phyloP scores from a whole-genome alignment of 2,797 vertebrate species.

The Parambassis ranga region DNA sequence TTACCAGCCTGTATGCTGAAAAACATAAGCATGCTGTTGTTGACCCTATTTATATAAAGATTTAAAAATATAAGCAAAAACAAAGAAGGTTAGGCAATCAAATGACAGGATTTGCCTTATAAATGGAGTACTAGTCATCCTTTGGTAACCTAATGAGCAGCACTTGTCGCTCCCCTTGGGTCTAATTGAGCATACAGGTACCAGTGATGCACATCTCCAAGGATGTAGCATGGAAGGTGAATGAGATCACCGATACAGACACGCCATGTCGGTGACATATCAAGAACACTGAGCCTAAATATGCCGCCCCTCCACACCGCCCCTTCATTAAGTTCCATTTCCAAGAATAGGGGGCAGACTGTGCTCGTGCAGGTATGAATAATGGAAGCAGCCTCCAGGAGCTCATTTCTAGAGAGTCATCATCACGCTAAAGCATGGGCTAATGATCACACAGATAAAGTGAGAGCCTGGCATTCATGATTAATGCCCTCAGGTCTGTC shows the following conservation, averaged over 20 bases:
- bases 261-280: constrained; percentile 33
- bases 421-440: constrained; percentile 64
- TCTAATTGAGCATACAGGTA: constrained; percentile 26
- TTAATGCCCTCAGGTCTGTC: constrained; percentile 62
- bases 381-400: constrained; percentile 76
- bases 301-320: constrained; percentile 34
- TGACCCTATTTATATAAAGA: too few species aligned
- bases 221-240: neutral
- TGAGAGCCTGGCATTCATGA: constrained; percentile 67
- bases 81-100: constrained; percentile 13
- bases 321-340: constrained; percentile 67
- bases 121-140: neutral
- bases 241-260: constrained; percentile 29
- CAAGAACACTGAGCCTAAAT: constrained; percentile 56
- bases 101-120: neutral
- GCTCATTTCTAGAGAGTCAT: constrained; percentile 74
- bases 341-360: constrained; percentile 72
- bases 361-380: constrained; percentile 74
- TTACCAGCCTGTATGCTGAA: too few species aligned
- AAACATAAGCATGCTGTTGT: too few species aligned
- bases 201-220: neutral
- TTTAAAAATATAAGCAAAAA: too few species aligned
- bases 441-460: constrained; percentile 76
- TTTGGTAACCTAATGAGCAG: constrained; percentile 13
- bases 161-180: constrained; percentile 1